These are phyloP conservation scores for Microctonus hyperodae DNA, from an alignment of 2,888 invertebrate genomes.

Conservation along the genomic window DNA sequence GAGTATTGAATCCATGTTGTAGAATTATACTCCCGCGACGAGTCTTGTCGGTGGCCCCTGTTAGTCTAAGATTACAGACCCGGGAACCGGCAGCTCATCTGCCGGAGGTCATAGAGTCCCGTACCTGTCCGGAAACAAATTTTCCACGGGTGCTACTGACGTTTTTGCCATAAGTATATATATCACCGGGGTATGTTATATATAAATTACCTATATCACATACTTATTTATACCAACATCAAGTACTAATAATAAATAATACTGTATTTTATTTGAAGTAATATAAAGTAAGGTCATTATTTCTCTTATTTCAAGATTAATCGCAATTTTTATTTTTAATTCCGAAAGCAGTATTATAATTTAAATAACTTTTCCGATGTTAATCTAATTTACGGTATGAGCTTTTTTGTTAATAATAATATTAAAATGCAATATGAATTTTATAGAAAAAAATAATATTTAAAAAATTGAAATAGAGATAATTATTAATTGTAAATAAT, in stretches of 20 bases:
- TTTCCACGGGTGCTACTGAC: constrained; percentile 42
- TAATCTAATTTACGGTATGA: no score
- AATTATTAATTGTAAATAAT: no score
- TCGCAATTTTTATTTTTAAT: no score
- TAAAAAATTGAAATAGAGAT: no score
- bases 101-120: constrained; percentile 52
- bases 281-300: no score
- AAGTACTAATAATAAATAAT: background rate
- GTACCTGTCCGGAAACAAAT: constrained; percentile 57
- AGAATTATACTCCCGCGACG: constrained; percentile 11
- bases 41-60: constrained; percentile 35
- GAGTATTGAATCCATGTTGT: constrained; percentile 12
- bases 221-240: background rate
- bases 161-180: constrained; percentile 2
- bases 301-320: no score
- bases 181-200: background rate
- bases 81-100: constrained; percentile 55
- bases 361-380: no score
- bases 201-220: background rate
- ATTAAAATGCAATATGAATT: no score
- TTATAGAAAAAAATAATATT: no score
- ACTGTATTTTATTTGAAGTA: no score
- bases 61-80: constrained; percentile 51
- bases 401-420: no score
- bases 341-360: no score